Evolutionary conservation across 1,140 invertebrate species (phyloP).

Genomic region (Zaprionus nigranus): DNA sequence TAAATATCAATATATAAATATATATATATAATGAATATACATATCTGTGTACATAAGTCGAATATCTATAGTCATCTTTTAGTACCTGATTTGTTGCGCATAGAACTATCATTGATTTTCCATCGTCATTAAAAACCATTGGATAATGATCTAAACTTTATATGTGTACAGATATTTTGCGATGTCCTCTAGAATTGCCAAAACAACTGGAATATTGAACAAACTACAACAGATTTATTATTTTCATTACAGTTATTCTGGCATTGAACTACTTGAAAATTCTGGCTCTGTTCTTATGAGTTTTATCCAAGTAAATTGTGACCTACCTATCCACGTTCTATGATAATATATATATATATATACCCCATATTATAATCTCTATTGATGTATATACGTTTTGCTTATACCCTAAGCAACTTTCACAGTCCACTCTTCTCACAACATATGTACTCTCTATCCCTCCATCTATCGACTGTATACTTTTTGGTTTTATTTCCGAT

Average conservation of each 20-base stretch:
- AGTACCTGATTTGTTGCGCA: constrained; percentile 39
- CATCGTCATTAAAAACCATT: constrained; percentile 70
- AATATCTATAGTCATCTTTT: constrained; percentile 7
- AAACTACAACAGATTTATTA: not conserved
- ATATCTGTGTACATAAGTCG: constrained; percentile 22
- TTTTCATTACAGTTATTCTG: constrained; percentile 11
- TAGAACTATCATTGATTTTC: constrained; percentile 63
- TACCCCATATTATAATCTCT: constrained; percentile 42
- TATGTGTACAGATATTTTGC: constrained; percentile 48
- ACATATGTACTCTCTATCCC: constrained; percentile 1
- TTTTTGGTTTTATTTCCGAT: constrained; percentile 60
- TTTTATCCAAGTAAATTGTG: constrained; percentile 44
- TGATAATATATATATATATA: constrained; percentile 32
- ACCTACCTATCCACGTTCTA: constrained; percentile 19
- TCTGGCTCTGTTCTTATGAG: constrained; percentile 26
- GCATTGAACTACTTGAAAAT: constrained; percentile 5
- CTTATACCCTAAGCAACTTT: constrained; percentile 60
- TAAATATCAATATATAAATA: constrained; percentile 20
- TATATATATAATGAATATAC: constrained; percentile 27
- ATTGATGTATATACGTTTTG: constrained; percentile 75
- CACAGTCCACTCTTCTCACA: constrained; percentile 32
- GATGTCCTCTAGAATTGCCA: constrained; percentile 45
- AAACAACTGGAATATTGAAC: constrained; percentile 17
- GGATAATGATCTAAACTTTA: constrained; percentile 58
- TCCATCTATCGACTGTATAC: constrained; percentile 50